Base-by-base conservation (phyloP, 2,888 invertebrate genomes). In the Epistrophe grossulariae region DNA sequence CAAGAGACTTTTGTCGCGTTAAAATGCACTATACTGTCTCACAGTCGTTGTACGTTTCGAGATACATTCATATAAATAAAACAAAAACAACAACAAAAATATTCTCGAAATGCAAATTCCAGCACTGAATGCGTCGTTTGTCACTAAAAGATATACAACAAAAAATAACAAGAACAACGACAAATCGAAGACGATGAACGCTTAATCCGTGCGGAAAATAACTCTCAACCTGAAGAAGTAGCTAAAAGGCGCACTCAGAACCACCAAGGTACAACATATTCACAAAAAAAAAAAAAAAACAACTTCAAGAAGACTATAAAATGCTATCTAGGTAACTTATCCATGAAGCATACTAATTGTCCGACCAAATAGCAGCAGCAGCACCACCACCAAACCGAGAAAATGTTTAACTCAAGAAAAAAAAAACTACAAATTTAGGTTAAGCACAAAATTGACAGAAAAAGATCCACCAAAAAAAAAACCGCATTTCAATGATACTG, bases 261-360 rank as follows among this genome's bases (percentile, higher is more conserved):
- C 68, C 68, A 57, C 13, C 55, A 50, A 66, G 35, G 17, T 13
- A 55, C 38, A 70, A n/a, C 11, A n/a, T 55, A 7, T 35, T 35
- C 35, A 52, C 57, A 40, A 60, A 60, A 31, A 72, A 73, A 55
- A 57, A 60, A 45, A 57, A 50, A 35, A 64, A n/a, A n/a, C n/a
- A n/a, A 66, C 45, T 80, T 62, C 55, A 78, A 87, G 87, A 87
- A 87, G 83, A 87, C 87, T 71, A 83, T 79, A 79, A 87, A 87
- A 82, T 83, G 74, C 83, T 87, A 87, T 87, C 87, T 87, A 87
- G 87, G 87, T 87, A 87, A 83, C 76, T 79, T 83, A 87, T 87
- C 87, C 87, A 43, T 60, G 31, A 38, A 83, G 87, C 87, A 87
- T 87, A 87, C 87, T 87, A 87, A 87, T 87, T 83, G 79, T 64